Evolutionary conservation across 1,140 invertebrate genomes (phyloP), one percentile per base, ranked within the genome.

Genomic region (Drosophila novamexicana): DNA sequence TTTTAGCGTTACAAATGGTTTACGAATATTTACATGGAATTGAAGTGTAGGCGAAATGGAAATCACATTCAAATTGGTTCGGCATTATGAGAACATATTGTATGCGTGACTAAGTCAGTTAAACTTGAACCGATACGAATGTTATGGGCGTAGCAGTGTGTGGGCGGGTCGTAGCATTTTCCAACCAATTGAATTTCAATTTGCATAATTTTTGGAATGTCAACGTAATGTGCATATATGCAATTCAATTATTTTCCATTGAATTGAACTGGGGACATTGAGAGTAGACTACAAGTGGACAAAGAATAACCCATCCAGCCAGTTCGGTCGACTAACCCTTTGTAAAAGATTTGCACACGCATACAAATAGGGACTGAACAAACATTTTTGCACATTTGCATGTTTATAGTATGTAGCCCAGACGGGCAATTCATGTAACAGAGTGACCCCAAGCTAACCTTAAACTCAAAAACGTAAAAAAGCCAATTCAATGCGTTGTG

Each of bases 161-260:
- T 63, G 67, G 57, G 64, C 45, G 45, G 75, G 70, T 74, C 59
- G 71, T 77, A 71, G 77, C 71, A 89, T 89, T 89, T 89, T 89
- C 84, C 84, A 89, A 89, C 89, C 84, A 89, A 89, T 89, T 89
- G 84, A 89, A 89, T 83, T 89, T 77, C 84, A 89, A 89, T 89
- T 89, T 89, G 84, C 84, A 89, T 89, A 89, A 89, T 89, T 89
- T 89, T 70, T 78, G 66, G 45, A 84, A 89, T 89, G 84, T 81
- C 80, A 89, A 84, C 73, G 84, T 89, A 89, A 89, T 89, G 84
- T 84, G 67, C 72, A 75, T 71, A 72, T 89, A 76, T 88, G 66
- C 80, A 89, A 89, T 81, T 89, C 84, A 85, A 89, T 89, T 89
- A 89, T 90, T 89, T 88, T 89, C 85, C 81, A 84, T 89, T 84